Percentiles rank a stretch among this genome's conserved stretches.
phyloP scores from a whole-genome alignment of 2,797 vertebrate genomes.

The Chanos chanos region DNA sequence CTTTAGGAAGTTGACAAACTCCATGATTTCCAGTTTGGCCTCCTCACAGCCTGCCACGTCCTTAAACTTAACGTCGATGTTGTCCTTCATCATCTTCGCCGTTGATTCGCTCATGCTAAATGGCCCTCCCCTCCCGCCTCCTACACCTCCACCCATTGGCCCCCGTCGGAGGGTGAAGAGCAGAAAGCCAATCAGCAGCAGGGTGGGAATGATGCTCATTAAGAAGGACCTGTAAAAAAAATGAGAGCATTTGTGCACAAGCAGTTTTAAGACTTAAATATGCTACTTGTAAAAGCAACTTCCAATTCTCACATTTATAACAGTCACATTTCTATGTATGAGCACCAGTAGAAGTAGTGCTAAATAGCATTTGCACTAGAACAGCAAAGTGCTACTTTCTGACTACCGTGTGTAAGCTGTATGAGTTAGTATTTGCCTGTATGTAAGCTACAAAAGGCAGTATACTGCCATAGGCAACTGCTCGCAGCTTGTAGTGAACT shows the following conservation, averaged over 20 bases:
- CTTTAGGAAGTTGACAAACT: conserved; percentile 86
- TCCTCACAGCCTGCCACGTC: conserved; percentile 87
- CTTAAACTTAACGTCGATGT: conserved; percentile 83
- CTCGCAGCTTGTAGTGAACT: too few relatives aligned
- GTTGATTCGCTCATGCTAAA: conserved; percentile 74
- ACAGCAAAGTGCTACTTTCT: too few relatives aligned
- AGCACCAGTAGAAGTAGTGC: too few relatives aligned
- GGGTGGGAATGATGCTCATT: conserved; percentile 59
- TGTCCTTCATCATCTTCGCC: conserved; percentile 81
- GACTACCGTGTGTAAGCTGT: too few relatives aligned
- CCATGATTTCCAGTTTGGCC: conserved; percentile 85
- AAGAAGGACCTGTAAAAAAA: conserved; percentile 58
- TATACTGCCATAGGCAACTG: neutral
- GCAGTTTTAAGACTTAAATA: neutral
- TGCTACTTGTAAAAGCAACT: too few relatives aligned
- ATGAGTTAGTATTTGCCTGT: too few relatives aligned
- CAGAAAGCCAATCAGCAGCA: conserved; percentile 64
- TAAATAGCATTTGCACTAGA: too few relatives aligned
- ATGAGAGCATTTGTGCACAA: too few relatives aligned
- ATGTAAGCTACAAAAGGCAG: neutral
- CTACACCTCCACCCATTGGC: conserved; percentile 53
- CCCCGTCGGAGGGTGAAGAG: conserved; percentile 62
- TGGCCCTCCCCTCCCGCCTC: conserved; percentile 54
- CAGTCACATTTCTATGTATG: too few relatives aligned
- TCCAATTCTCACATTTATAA: too few relatives aligned